phyloP scores from a whole-genome alignment of 1,140 invertebrate genomes.

The Aporrectodea caliginosa region DNA sequence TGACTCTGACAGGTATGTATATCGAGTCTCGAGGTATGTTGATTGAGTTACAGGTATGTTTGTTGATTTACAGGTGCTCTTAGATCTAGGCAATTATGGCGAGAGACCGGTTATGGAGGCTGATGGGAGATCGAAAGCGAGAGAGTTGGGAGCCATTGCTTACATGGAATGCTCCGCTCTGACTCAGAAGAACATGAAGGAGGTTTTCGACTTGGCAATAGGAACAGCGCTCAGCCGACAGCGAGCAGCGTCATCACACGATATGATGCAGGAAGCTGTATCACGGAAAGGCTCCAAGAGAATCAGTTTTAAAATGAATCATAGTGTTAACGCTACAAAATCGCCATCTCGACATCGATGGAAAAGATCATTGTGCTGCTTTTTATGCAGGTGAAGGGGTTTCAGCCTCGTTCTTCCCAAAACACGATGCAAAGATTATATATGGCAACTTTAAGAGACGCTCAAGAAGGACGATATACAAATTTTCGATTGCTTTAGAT shows the following conservation, averaged over 20 bases:
- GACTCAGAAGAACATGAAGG: constrained; percentile 88
- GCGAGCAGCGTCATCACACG: not conserved
- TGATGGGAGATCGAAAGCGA: constrained; percentile 72
- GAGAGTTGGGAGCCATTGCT: constrained; percentile 69
- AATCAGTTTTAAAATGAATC: too few species aligned
- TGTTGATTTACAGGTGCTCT: constrained; percentile 63
- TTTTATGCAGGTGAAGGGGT: too few species aligned
- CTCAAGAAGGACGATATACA: too few species aligned
- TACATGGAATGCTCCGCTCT: constrained; percentile 89
- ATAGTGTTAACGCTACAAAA: too few species aligned
- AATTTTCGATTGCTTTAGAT: too few species aligned
- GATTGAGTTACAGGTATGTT: not conserved
- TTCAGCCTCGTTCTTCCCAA: too few species aligned
- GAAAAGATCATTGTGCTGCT: too few species aligned
- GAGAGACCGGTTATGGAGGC: constrained; percentile 72
- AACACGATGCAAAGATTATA: too few species aligned
- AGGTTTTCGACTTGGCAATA: constrained; percentile 84
- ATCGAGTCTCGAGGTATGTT: not conserved
- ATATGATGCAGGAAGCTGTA: not conserved
- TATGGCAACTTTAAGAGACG: too few species aligned
- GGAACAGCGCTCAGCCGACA: constrained; percentile 60
- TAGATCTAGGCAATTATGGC: constrained; percentile 82
- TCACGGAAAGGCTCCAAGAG: not conserved
- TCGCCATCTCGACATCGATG: too few species aligned
- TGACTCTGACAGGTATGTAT: not conserved